Base-by-base conservation (phyloP, 2,797 vertebrate species). In the Sebastes itinus region DNA sequence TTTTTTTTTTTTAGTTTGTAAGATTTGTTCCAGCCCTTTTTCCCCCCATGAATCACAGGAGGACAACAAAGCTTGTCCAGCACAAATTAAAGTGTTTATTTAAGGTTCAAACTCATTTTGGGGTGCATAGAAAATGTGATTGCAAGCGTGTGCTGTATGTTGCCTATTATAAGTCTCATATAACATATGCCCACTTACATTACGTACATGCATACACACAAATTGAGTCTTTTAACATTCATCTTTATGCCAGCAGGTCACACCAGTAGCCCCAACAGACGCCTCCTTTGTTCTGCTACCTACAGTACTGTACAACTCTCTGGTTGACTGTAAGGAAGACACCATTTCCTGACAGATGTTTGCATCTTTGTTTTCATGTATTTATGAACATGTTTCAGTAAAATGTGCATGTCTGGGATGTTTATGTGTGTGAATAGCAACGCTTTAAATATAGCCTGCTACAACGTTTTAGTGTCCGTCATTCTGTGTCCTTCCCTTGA, bases 331-430 rank as follows among this genome's bases (percentile, higher is more conserved):
- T 27, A 6, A 81, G 61, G 67, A 83, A 87, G 75, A 81, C 52
- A 59, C 33, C 23, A 75, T 67, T 87, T 87, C 77, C 85, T 84
- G 78, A 68, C 59, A 88, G 84, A 89, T 81, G 81, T 75, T 75
- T 69, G 49, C 58, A 38, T 78, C 38, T 74, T 58, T 42, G 49
- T 52, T 83, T 61, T 65, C 14, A 52, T 60, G 13, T 14, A 5
- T 68, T 52, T 6, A 2, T 20, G 46, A 69, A 54, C 55, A 58
- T 16, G 35, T 60, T 63, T 62, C 23, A 38, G 25, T 46, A 4
- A 68, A 62, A 58, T 30, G 6, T 30, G 58, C 60, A 25, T 30
- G n/a, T 33, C 58, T 64, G 6, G 9, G 42, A 23, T 38, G 54
- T 49, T 35, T 30, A 14, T n/a, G 6, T 12, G 4, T 54, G 20